These are phyloP conservation scores for Baronia brevicornis DNA, from an alignment of 2,888 invertebrate species.

Conservation along the genomic window DNA sequence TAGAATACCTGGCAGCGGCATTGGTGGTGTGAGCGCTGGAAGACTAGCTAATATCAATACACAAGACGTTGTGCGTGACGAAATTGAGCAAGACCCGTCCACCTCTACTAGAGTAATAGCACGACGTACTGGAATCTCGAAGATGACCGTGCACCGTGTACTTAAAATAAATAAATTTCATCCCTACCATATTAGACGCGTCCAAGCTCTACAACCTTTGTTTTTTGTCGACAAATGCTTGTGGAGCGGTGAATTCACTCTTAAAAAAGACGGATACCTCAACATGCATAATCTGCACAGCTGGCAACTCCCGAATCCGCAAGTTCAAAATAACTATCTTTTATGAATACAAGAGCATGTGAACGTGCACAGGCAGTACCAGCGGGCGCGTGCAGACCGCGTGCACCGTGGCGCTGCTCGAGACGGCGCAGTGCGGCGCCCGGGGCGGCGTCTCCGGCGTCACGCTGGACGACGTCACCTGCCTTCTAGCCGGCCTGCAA, in stretches of 20 bases:
- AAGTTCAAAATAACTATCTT: no score
- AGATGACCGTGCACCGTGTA: slow-evolving; percentile 11
- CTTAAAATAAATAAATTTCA: slow-evolving; percentile 14
- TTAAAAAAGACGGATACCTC: slow-evolving; percentile 20
- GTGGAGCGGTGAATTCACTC: slow-evolving; percentile 22
- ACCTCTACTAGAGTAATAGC: slow-evolving; percentile 14
- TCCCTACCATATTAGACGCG: slow-evolving; percentile 17
- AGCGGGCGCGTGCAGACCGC: slow-evolving; percentile 84
- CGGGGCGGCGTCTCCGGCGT: slow-evolving; percentile 78
- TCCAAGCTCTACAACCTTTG: slow-evolving; percentile 16
- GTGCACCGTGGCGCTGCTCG: slow-evolving; percentile 86
- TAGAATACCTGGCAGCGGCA: no score
- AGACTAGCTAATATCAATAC: slow-evolving; percentile 8
- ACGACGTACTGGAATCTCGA: slow-evolving; percentile 7
- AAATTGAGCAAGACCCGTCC: slow-evolving; percentile 11
- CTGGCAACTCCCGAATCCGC: slow-evolving; percentile 20
- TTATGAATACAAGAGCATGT: no score
- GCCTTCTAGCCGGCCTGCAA: slow-evolving; percentile 86
- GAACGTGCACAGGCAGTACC: slow-evolving; percentile 63
- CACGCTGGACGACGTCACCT: slow-evolving; percentile 81
- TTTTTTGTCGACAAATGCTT: slow-evolving; percentile 22
- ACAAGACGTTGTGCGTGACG: slow-evolving; percentile 12
- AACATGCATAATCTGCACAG: slow-evolving; percentile 25
- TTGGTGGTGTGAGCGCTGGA: no score
- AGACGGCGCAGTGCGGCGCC: slow-evolving; percentile 84